Evolutionary conservation across 2,113 vertebrate genomes (phyloP).

Genomic region (Pristiophorus japonicus): DNA sequence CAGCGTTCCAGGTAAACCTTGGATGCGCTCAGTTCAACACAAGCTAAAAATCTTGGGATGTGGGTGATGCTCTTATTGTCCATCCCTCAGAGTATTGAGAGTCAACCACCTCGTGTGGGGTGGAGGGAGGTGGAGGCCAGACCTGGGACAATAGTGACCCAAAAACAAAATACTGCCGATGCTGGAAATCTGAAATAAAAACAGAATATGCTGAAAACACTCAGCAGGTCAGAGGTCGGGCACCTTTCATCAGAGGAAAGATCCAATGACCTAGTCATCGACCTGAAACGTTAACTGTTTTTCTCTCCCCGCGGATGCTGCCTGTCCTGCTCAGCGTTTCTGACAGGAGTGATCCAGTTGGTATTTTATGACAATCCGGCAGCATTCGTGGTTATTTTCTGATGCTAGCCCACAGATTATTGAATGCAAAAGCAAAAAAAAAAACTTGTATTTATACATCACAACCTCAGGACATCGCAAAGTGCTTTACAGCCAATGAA

Average conservation of each 20-base stretch:
- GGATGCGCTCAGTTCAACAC: not conserved
- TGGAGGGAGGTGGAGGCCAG: not conserved
- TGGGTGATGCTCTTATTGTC: not conserved
- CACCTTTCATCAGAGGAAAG: too few species aligned
- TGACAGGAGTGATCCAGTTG: not conserved
- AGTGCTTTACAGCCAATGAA: not conserved
- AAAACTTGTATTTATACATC: not conserved
- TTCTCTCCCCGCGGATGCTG: too few species aligned
- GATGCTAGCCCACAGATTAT: not conserved
- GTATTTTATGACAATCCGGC: not conserved
- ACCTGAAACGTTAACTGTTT: too few species aligned
- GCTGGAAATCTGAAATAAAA: too few species aligned
- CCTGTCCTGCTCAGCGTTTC: too few species aligned
- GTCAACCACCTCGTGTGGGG: not conserved
- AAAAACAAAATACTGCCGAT: too few species aligned
- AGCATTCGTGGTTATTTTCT: not conserved
- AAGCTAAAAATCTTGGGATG: not conserved
- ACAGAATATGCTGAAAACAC: too few species aligned
- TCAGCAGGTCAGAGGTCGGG: too few species aligned
- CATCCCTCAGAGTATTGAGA: not conserved
- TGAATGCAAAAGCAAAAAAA: not conserved
- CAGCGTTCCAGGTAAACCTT: not conserved
- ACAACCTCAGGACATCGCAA: not conserved
- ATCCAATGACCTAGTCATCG: too few species aligned
- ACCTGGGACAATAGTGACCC: not conserved